Conservation (phyloP, 2,797 vertebrate species). For the Urocyon cinereoargenteus region DNA sequence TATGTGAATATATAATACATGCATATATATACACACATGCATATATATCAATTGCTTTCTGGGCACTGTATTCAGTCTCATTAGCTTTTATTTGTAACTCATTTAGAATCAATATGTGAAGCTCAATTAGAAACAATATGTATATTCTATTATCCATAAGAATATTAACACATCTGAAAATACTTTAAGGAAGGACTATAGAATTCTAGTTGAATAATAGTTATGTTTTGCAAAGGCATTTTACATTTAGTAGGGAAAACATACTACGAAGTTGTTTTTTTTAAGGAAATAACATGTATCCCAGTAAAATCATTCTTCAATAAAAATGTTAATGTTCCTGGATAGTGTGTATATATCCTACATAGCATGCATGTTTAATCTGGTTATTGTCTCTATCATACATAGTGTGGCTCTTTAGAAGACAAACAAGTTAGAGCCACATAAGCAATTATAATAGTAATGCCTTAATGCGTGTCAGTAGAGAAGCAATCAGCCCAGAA, state of each 20-base stretch:
- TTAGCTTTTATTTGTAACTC: slow-evolving; percentile 8
- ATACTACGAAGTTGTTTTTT: not conserved
- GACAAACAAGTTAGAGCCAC: not conserved
- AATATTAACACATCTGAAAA: slow-evolving; percentile 46
- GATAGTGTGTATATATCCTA: not conserved
- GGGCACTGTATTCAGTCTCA: not conserved
- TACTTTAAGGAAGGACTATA: not conserved
- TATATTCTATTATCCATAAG: slow-evolving; percentile 26
- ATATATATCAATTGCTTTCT: not conserved
- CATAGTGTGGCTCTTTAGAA: not conserved
- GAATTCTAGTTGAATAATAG: slow-evolving; percentile 33
- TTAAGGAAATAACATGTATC: not conserved
- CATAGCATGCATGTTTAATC: not conserved
- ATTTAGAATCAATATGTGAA: not conserved
- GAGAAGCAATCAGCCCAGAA: not conserved
- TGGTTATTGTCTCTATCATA: not conserved
- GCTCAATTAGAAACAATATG: not conserved
- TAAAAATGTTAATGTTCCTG: not conserved
- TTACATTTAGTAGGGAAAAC: slow-evolving; percentile 13
- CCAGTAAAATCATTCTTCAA: not conserved
- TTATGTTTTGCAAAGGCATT: slow-evolving; percentile 44
- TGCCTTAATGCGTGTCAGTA: not conserved
- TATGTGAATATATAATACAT: not conserved
- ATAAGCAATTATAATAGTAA: not conserved
- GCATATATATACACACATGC: not conserved